These are phyloP conservation scores for Panopea generosa DNA, from an alignment of 2,888 invertebrate species.

Conservation along the genomic window DNA sequence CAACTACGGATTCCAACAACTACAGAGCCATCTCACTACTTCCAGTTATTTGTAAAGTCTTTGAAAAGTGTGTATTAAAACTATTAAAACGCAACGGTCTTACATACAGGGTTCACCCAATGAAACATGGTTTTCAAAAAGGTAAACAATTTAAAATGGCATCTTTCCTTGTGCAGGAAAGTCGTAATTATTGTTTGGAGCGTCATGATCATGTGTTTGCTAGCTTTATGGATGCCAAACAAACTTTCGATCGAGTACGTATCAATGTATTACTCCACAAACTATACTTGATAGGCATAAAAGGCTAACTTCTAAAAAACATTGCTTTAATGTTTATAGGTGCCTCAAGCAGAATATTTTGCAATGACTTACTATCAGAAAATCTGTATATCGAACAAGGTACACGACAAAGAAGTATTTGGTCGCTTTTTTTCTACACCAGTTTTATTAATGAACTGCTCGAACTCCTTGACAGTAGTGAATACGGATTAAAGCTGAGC, in stretches of 20 bases:
- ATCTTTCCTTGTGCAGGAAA: slow-evolving; percentile 17
- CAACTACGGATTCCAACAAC: no score
- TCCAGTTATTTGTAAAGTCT: no score
- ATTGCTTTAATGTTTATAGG: slow-evolving; percentile 6
- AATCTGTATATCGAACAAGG: slow-evolving; percentile 4
- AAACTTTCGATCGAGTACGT: slow-evolving; percentile 16
- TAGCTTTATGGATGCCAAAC: slow-evolving; percentile 16
- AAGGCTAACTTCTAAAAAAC: neutral
- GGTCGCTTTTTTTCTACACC: slow-evolving; percentile 5
- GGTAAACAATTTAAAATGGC: slow-evolving; percentile 17
- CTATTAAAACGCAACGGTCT: no score
- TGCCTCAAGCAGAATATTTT: neutral
- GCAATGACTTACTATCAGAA: neutral
- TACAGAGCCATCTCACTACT: no score
- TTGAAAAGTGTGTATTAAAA: no score
- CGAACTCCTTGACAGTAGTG: no score
- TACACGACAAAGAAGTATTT: slow-evolving; percentile 7
- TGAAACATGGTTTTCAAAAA: slow-evolving; percentile 26
- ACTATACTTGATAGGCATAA: slow-evolving; percentile 9
- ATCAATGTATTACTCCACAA: slow-evolving; percentile 13
- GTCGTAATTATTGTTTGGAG: slow-evolving; percentile 10
- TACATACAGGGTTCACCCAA: no score
- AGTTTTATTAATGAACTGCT: slow-evolving; percentile 5
- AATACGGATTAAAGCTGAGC: no score
- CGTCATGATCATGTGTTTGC: neutral